Conservation (phyloP, 2,113 vertebrate genomes). For the Tapirus terrestris region DNA sequence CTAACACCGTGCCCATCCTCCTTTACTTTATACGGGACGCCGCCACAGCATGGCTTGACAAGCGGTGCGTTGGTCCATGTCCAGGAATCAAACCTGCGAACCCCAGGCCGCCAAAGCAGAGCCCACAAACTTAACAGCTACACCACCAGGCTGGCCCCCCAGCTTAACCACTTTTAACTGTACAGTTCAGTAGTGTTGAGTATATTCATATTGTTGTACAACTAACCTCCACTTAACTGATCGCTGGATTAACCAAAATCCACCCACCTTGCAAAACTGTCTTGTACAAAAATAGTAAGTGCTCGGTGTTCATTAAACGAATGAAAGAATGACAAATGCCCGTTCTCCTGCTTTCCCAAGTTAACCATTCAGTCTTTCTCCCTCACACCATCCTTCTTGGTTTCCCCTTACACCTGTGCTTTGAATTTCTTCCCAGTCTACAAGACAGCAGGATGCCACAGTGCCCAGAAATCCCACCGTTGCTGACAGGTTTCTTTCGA, state of each 20-base stretch:
- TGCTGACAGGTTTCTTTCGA: neutral
- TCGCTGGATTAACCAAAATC: too few relatives aligned
- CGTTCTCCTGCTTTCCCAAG: neutral
- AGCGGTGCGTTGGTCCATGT: too few relatives aligned
- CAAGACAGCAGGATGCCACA: neutral
- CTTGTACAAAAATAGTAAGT: neutral
- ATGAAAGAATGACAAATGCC: neutral
- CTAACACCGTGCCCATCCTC: too few relatives aligned
- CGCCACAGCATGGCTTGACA: too few relatives aligned
- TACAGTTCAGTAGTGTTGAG: neutral
- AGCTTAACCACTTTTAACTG: neutral
- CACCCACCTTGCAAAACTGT: too few relatives aligned
- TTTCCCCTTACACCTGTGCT: neutral
- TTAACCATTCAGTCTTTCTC: neutral
- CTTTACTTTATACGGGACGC: too few relatives aligned
- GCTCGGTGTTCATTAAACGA: neutral
- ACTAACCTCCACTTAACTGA: neutral
- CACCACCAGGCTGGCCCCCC: too few relatives aligned
- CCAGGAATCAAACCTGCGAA: too few relatives aligned
- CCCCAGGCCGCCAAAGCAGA: too few relatives aligned
- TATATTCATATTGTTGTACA: neutral
- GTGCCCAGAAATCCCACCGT: neutral
- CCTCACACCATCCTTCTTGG: neutral
- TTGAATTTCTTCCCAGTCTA: neutral
- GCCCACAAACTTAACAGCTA: too few relatives aligned